Evolutionary conservation across 2,888 invertebrate genomes (phyloP).

Genomic region (Pheosia tremula): DNA sequence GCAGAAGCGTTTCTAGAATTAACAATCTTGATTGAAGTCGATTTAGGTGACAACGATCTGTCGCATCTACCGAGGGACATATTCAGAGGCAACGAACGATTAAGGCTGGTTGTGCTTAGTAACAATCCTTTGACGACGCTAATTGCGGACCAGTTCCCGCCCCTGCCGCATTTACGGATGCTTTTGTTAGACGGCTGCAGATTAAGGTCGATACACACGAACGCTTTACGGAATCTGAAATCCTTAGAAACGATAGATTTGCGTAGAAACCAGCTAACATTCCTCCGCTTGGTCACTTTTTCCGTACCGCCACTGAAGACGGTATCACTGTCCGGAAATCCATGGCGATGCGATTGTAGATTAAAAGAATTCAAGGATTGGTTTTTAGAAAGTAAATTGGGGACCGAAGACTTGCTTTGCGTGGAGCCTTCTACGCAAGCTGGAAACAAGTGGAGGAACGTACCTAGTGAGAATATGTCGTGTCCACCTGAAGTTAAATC

Average conservation of each 20-base stretch:
- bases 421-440: slow-evolving; percentile 88
- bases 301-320: slow-evolving; percentile 92
- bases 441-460: slow-evolving; percentile 90
- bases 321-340: slow-evolving; percentile 92
- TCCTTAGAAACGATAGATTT: slow-evolving; percentile 91
- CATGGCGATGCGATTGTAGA: slow-evolving; percentile 96
- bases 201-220: slow-evolving; percentile 89
- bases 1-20: slow-evolving; percentile 94
- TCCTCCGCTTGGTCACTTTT: slow-evolving; percentile 84
- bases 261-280: slow-evolving; percentile 91
- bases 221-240: slow-evolving; percentile 90
- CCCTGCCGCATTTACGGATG: slow-evolving; percentile 91
- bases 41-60: slow-evolving; percentile 93
- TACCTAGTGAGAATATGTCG: slow-evolving; percentile 90
- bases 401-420: slow-evolving; percentile 90
- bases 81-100: slow-evolving; percentile 93
- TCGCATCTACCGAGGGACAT: slow-evolving; percentile 90
- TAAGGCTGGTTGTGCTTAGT: slow-evolving; percentile 90
- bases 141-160: slow-evolving; percentile 91
- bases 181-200: slow-evolving; percentile 93
- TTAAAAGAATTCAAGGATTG: slow-evolving; percentile 93
- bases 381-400: slow-evolving; percentile 91
- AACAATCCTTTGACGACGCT: slow-evolving; percentile 92
- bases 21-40: slow-evolving; percentile 93
- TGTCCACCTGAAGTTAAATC: slow-evolving; percentile 91